Conservation (phyloP, 2,113 vertebrate species). For the Ursus arctos region DNA sequence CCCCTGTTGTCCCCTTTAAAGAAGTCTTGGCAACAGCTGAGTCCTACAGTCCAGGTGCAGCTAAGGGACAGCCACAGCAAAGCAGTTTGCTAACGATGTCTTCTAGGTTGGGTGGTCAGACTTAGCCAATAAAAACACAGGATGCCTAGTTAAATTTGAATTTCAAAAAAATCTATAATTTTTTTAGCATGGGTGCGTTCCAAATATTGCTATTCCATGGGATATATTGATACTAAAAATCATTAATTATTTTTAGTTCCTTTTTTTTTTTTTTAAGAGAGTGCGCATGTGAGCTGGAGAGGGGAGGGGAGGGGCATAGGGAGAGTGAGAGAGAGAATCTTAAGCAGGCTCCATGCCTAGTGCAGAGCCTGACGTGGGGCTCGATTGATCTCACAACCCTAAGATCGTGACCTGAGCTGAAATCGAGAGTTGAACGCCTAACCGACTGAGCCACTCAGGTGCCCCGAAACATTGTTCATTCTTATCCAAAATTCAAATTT, state of each 20-base stretch:
- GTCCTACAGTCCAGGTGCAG: neutral
- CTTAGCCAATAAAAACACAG: neutral
- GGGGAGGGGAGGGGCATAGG: too few relatives aligned
- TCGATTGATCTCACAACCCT: too few relatives aligned
- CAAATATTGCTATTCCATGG: neutral
- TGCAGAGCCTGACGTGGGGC: too few relatives aligned
- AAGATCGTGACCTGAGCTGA: too few relatives aligned
- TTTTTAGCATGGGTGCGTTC: neutral
- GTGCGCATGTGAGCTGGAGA: too few relatives aligned
- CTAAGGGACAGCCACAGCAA: neutral
- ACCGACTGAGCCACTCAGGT: too few relatives aligned
- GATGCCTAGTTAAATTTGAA: neutral
- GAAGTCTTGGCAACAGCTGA: too few relatives aligned
- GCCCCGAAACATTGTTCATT: too few relatives aligned
- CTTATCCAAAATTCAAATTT: neutral
- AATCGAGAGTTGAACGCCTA: too few relatives aligned
- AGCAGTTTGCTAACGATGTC: fast-evolving
- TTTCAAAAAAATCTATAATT: neutral
- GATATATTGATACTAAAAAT: neutral
- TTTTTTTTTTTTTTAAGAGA: too few relatives aligned
- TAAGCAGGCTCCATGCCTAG: too few relatives aligned
- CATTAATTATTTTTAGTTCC: neutral
- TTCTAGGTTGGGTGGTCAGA: neutral
- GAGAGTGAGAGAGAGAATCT: too few relatives aligned
- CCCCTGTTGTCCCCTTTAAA: neutral